phyloP scores from a whole-genome alignment of 1,140 invertebrate species.

The Procambarus clarkii region DNA sequence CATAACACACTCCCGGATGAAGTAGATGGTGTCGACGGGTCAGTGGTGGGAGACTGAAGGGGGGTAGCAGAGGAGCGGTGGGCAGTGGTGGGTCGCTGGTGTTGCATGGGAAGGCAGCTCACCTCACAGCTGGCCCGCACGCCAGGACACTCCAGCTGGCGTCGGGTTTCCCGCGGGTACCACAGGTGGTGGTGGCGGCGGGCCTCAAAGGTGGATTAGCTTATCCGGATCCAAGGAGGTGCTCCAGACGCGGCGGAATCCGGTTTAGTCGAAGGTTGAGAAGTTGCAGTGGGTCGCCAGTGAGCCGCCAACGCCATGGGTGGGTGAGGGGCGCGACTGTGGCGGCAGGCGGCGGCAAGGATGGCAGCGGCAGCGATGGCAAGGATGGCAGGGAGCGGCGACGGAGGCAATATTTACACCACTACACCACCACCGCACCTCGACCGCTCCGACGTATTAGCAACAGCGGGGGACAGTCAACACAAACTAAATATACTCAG shows the following conservation, averaged over 20 bases:
- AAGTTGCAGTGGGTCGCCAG: slow-evolving; percentile 4
- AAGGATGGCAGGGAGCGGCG: slow-evolving; percentile 1
- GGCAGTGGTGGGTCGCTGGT: slow-evolving; percentile 1
- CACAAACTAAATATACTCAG: slow-evolving; percentile 69
- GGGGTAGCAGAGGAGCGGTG: slow-evolving; percentile 31
- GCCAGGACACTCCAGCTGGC: not conserved
- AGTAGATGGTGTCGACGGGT: not conserved
- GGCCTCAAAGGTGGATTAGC: not conserved
- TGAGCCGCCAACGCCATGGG: not conserved
- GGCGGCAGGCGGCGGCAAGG: slow-evolving; percentile 21
- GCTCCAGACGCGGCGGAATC: not conserved
- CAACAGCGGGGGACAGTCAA: slow-evolving; percentile 63
- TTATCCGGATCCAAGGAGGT: not conserved
- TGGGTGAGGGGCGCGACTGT: slow-evolving; percentile 23
- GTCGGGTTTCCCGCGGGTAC: not conserved
- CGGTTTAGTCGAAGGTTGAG: not conserved
- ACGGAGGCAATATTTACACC: not conserved
- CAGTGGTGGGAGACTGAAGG: not conserved
- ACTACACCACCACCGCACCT: slow-evolving; percentile 46
- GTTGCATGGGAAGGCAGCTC: not conserved
- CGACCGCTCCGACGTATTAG: slow-evolving; percentile 50
- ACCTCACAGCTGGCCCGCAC: not conserved
- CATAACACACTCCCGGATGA: not conserved
- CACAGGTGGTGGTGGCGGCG: not conserved
- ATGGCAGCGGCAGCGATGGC: slow-evolving; percentile 26